phyloP scores from a whole-genome alignment of 1,140 invertebrate species.

The Hypothenemus hampei region DNA sequence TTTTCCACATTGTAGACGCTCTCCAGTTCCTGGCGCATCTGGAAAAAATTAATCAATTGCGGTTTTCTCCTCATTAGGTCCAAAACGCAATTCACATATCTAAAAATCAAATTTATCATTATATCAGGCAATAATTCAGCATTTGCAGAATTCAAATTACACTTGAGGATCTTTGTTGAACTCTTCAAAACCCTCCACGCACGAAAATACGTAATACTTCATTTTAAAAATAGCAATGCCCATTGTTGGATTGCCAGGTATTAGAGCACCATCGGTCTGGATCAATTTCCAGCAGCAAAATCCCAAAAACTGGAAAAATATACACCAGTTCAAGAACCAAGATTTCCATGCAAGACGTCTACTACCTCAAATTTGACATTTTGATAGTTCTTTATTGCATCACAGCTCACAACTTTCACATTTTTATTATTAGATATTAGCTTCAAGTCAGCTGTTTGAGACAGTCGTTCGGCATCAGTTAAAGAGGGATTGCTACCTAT shows the following conservation, averaged over 20 bases:
- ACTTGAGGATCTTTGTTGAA: slow-evolving; percentile 57
- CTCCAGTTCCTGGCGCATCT: slow-evolving; percentile 51
- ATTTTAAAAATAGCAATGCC: slow-evolving; percentile 53
- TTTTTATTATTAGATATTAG: slow-evolving; percentile 24
- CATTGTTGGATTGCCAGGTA: slow-evolving; percentile 61
- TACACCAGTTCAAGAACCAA: not conserved
- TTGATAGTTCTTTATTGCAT: slow-evolving; percentile 45
- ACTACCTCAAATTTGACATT: slow-evolving; percentile 47
- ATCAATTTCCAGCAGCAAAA: slow-evolving; percentile 60
- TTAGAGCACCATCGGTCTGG: slow-evolving; percentile 53
- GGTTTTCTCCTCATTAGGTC: slow-evolving; percentile 53
- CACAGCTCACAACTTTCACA: slow-evolving; percentile 45
- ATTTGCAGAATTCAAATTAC: slow-evolving; percentile 39
- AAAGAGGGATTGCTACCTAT: slow-evolving; percentile 21
- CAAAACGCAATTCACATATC: slow-evolving; percentile 52
- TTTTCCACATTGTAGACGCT: slow-evolving; percentile 44
- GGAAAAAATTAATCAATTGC: slow-evolving; percentile 56
- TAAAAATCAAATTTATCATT: slow-evolving; percentile 39
- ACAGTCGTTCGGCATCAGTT: slow-evolving; percentile 49
- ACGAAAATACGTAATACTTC: slow-evolving; percentile 57
- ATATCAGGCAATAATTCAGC: not conserved
- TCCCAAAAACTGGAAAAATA: slow-evolving; percentile 54
- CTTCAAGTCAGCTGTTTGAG: slow-evolving; percentile 29
- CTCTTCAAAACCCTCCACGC: slow-evolving; percentile 48
- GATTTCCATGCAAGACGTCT: not conserved